Conservation (phyloP, 2,888 invertebrate genomes). For the Drosophila sordidula region DNA sequence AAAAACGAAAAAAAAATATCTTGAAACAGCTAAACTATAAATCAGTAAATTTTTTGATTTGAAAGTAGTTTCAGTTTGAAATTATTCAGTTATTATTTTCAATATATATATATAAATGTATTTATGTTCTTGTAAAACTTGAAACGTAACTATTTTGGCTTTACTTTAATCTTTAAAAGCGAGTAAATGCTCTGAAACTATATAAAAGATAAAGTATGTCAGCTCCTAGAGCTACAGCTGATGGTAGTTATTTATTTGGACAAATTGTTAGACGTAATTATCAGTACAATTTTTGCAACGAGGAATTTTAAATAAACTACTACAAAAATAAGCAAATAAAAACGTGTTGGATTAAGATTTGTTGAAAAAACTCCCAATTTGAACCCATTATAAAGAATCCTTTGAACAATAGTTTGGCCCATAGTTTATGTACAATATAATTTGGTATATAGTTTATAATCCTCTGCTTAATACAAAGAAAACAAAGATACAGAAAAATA, state of each 20-base stretch:
- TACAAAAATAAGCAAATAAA: conserved; percentile 6
- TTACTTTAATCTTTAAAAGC: conserved; percentile 20
- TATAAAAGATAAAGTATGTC: conserved; percentile 7
- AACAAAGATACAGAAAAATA: conserved; percentile 15
- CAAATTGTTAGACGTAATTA: conserved; percentile 58
- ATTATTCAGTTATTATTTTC: conserved; percentile 4
- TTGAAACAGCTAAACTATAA: conserved; percentile 4
- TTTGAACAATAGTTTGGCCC: conserved; percentile 5
- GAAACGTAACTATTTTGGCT: conserved; percentile 26
- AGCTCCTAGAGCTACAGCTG: conserved; percentile 47
- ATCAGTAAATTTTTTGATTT: conserved; percentile 13
- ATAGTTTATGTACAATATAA: conserved; percentile 11
- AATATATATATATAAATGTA: conserved; percentile 10
- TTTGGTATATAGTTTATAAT: conserved; percentile 20
- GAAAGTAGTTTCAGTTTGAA: conserved; percentile 7
- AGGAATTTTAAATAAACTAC: conserved; percentile 67
- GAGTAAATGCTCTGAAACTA: conserved; percentile 12
- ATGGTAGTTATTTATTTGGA: conserved; percentile 17
- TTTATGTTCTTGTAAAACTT: conserved; percentile 5
- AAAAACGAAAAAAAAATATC: conserved; percentile 26
- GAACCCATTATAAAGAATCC: conserved; percentile 13
- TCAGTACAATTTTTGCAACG: conserved; percentile 79
- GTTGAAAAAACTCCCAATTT: conserved; percentile 18
- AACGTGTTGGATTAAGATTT: conserved; percentile 29
- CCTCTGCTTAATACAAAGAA: conserved; percentile 17